Evolutionary conservation across 1,140 invertebrate genomes (phyloP).

Genomic region (Andrena cerasifolii): DNA sequence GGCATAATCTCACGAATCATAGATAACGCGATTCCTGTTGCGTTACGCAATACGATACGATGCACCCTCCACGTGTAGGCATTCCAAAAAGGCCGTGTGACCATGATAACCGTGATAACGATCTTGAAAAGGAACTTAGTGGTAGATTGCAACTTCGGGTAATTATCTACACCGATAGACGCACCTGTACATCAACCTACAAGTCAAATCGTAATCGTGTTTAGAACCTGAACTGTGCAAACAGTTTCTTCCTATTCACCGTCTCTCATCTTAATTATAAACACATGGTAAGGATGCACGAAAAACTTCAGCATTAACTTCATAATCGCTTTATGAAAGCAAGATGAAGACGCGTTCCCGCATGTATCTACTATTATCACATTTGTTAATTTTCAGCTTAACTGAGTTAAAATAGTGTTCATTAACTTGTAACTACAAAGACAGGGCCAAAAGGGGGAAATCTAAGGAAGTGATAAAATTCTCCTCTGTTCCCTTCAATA

Average conservation of each 20-base stretch:
- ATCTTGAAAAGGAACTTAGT: constrained; percentile 1
- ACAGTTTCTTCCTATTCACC: neutral
- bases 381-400: too few relatives aligned
- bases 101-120: neutral
- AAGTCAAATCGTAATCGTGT: neutral
- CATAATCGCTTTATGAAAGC: too few relatives aligned
- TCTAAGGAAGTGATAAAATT: too few relatives aligned
- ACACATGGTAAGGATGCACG: neutral
- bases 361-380: too few relatives aligned
- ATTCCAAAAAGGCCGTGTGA: neutral
- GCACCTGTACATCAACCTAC: neutral
- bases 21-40: too few relatives aligned
- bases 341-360: too few relatives aligned
- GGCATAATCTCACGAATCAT: too few relatives aligned
- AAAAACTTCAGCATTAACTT: neutral
- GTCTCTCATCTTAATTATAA: neutral
- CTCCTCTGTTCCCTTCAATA: too few relatives aligned
- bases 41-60: too few relatives aligned
- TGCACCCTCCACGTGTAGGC: neutral
- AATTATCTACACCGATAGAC: neutral
- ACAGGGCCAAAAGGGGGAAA: too few relatives aligned
- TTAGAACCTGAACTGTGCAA: neutral
- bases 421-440: too few relatives aligned
- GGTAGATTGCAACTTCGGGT: neutral
- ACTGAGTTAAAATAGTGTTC: too few relatives aligned